These are phyloP conservation scores for Radopholus similis DNA, from an alignment of 1,140 invertebrate genomes.

Conservation along the genomic window DNA sequence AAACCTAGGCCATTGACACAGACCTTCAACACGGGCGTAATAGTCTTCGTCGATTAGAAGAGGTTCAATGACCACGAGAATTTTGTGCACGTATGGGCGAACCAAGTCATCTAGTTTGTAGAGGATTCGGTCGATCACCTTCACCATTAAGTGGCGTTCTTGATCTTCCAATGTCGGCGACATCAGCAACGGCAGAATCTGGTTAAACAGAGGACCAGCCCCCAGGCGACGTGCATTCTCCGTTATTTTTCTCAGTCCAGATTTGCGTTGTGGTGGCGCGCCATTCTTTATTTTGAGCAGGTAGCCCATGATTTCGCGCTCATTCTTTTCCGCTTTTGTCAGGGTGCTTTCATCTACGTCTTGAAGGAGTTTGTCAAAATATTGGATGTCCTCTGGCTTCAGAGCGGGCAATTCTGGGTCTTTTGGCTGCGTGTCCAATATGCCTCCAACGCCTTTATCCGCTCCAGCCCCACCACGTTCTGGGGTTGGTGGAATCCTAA, in stretches of 20 bases:
- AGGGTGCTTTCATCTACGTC: constrained; percentile 95
- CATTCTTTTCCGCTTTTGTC: constrained; percentile 92
- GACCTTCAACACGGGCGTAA: constrained; percentile 88
- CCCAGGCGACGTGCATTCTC: constrained; percentile 97
- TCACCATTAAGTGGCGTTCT: constrained; percentile 96
- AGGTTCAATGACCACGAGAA: constrained; percentile 96
- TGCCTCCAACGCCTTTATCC: constrained; percentile 64
- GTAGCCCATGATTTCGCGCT: constrained; percentile 97
- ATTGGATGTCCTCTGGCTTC: constrained; percentile 99
- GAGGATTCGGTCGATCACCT: constrained; percentile 95
- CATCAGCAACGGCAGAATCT: constrained; percentile 96
- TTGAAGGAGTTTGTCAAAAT: constrained; percentile 94
- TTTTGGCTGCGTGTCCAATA: constrained; percentile 94
- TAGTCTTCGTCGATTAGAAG: constrained; percentile 99
- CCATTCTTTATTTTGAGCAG: constrained; percentile 98
- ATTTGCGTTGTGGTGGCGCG: constrained; percentile 97
- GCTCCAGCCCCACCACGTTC: constrained; percentile 57
- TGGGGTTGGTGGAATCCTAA: constrained; percentile 79
- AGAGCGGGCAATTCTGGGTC: constrained; percentile 88
- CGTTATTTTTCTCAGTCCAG: constrained; percentile 82
- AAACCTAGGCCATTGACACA: neutral
- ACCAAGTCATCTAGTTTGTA: constrained; percentile 98
- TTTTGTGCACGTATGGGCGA: constrained; percentile 96
- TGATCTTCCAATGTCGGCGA: constrained; percentile 98
- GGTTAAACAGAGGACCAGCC: constrained; percentile 95